Evolutionary conservation across 1,140 invertebrate genomes (phyloP).

Genomic region (Zaprionus lachaisei): DNA sequence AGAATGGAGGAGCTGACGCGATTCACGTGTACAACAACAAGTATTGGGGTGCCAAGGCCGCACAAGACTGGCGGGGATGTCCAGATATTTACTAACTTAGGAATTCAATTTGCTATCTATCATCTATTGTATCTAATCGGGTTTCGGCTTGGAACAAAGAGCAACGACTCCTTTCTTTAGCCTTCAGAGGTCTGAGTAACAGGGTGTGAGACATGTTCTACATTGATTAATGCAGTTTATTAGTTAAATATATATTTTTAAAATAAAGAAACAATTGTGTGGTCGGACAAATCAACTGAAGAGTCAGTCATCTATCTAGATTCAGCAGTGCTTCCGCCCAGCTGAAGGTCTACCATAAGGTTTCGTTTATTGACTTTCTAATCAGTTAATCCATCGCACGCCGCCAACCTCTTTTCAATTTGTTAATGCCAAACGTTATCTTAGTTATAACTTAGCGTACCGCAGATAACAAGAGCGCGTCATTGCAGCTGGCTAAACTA

Average conservation of each 20-base stretch:
- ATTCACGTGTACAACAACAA: conserved; percentile 94
- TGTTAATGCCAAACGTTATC: conserved; percentile 18
- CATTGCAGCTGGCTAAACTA: not conserved
- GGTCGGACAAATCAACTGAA: conserved; percentile 26
- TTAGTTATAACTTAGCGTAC: not conserved
- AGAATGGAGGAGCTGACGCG: conserved; percentile 91
- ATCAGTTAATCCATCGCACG: conserved; percentile 24
- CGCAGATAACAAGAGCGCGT: not conserved
- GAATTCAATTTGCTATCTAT: conserved; percentile 4
- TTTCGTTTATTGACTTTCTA: conserved; percentile 13
- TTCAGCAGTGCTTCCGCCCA: not conserved
- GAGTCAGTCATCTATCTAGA: not conserved
- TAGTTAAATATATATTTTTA: conserved; percentile 59
- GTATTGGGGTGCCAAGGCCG: conserved; percentile 97
- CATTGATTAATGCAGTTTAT: conserved; percentile 44
- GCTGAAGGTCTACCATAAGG: not conserved
- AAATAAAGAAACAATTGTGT: conserved; percentile 73
- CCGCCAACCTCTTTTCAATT: conserved; percentile 9
- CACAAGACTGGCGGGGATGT: conserved; percentile 95
- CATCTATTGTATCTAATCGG: conserved; percentile 10
- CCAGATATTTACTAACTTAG: conserved; percentile 94
- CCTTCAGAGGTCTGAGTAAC: conserved; percentile 13
- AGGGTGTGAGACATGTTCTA: conserved; percentile 19
- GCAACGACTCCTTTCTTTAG: not conserved
- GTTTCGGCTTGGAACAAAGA: not conserved